Evolutionary conservation across 2,888 invertebrate species (phyloP), one percentile per base, ranked within the genome.

Genomic region (Acleris laterana): DNA sequence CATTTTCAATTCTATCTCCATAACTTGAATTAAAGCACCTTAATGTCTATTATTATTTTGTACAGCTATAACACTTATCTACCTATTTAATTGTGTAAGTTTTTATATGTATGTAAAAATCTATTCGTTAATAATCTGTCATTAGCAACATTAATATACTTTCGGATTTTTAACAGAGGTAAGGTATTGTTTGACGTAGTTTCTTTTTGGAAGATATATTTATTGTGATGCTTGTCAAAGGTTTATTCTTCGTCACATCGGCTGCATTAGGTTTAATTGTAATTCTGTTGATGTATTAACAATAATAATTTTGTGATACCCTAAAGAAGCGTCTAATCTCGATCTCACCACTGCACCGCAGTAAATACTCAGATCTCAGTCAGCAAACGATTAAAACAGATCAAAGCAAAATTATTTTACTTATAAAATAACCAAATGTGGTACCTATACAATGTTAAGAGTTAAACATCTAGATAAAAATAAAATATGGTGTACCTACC

Each of bases 351-450:
- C 81, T 82, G 81, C 84, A 88, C 85, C 82, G 75, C 75, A 79
- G 73, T 75, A 75, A 74, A 74, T 79, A 83, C 85, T 91, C 91
- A 90, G 91, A 90, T 91, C 92, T 89, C 81, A 79, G 75, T 77
- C 78, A 80, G 84, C 79, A 85, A 82, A 83, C 77, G 81, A 81
- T 88, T 84, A 80, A 78, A 83, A 90, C 90, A 89, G 83, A 90
- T 91, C 93, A 93, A 93, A 93, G 93, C 93, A 93, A 93, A 93
- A 93, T 91, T 86, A 93, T 78, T 80, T 83, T 85, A 88, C 92
- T 89, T 90, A 89, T 76, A 81, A 79, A 82, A 82, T 88, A 84
- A 87, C 86, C 84, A 80, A 89, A 87, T 82, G 75, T 82, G 80
- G 84, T 89, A 89, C 82, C 77, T 76, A 81, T 87, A 88, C 89